Percentiles rank a stretch among this genome's conserved stretches.
Evolutionary conservation across 2,888 invertebrate species (phyloP).

Genomic region (Callyntrura sp.): DNA sequence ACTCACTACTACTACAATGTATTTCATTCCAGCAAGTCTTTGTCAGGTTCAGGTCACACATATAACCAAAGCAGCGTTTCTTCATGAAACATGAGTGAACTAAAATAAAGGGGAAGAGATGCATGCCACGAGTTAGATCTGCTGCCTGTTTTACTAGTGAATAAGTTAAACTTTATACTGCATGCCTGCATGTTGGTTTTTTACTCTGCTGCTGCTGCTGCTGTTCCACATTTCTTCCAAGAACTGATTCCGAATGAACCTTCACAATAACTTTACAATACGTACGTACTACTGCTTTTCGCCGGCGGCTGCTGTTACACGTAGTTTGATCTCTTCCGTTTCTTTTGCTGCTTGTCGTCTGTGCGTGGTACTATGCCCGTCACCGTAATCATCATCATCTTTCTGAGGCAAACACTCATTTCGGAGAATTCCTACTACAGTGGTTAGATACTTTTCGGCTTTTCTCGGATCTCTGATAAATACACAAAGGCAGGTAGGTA

Average conservation of each 20-base stretch:
- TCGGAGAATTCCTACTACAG: constrained; percentile 12
- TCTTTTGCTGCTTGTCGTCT: not conserved
- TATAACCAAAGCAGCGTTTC: too few species aligned
- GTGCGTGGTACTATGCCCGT: constrained; percentile 24
- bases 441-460: constrained; percentile 16
- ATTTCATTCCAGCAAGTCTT: constrained; percentile 18
- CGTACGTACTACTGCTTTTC: not conserved
- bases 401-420: constrained; percentile 3
- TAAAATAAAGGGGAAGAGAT: constrained; percentile 2
- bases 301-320: not conserved
- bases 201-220: not conserved
- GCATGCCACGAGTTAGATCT: constrained; percentile 30
- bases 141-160: not conserved
- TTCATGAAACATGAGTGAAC: not conserved
- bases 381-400: constrained; percentile 17
- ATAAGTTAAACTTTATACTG: not conserved
- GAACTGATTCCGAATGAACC: constrained; percentile 46
- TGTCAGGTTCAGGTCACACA: not conserved
- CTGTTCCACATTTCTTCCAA: constrained; percentile 47
- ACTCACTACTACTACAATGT: constrained; percentile 14
- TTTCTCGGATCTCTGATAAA: constrained; percentile 30
- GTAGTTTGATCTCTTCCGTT: constrained; percentile 38
- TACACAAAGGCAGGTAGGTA: not conserved
- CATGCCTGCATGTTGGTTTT: not conserved
- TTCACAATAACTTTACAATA: not conserved